Evolutionary conservation across 1,140 invertebrate species (phyloP).

Genomic region (Teleopsis dalmanni): DNA sequence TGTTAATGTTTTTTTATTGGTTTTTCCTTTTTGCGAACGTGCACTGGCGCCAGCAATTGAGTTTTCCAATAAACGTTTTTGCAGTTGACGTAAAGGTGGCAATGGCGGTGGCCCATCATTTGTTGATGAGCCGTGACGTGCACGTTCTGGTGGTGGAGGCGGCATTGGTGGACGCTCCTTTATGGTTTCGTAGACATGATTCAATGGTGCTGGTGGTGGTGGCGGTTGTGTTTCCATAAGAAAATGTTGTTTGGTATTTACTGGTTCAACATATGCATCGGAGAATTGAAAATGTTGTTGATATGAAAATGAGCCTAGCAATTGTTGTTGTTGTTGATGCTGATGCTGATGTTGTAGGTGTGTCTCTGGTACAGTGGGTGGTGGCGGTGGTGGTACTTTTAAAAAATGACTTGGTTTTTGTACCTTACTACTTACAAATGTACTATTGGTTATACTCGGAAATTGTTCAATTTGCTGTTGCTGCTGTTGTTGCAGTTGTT

Average conservation of each 20-base stretch:
- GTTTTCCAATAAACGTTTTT: background rate
- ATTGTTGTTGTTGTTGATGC: background rate
- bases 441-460: conserved; percentile 9
- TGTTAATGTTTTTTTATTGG: background rate
- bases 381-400: conserved; percentile 12
- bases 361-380: background rate
- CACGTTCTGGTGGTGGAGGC: conserved; percentile 1
- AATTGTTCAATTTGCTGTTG: background rate
- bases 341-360: background rate
- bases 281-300: conserved; percentile 14
- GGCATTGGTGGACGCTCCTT: conserved; percentile 13
- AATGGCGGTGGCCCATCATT: conserved; percentile 8
- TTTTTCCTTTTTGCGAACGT: background rate
- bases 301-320: background rate
- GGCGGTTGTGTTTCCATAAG: conserved; percentile 4
- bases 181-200: conserved; percentile 18
- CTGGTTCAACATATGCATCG: conserved; percentile 12
- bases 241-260: conserved; percentile 12
- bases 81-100: conserved; percentile 6
- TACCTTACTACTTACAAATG: too few species aligned
- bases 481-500: background rate
- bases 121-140: background rate
- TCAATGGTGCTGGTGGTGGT: conserved; percentile 11
- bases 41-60: conserved; percentile 1
- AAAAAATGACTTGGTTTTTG: conserved; percentile 9